A percentile compares a stretch with the other conserved stretches of the same genome.
These are phyloP conservation scores for Acrocera orbiculus DNA, from an alignment of 2,888 invertebrate species.

Conservation along the genomic window DNA sequence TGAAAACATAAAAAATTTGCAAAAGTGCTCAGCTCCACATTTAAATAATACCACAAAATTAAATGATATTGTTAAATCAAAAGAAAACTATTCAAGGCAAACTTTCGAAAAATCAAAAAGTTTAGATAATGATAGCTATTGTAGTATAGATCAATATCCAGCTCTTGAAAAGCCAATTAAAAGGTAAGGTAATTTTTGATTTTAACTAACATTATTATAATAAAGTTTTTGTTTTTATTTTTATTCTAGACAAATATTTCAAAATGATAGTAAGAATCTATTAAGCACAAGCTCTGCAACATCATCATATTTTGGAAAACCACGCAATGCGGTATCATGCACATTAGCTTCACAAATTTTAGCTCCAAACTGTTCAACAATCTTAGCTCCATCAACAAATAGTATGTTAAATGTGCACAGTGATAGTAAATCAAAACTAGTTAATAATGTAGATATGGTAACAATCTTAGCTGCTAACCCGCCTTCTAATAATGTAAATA, in stretches of 20 bases:
- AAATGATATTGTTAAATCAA: conserved; percentile 12
- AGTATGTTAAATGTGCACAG: conserved; percentile 5
- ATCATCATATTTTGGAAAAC: too few relatives aligned
- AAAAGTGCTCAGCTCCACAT: too few relatives aligned
- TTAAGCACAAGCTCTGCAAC: too few relatives aligned
- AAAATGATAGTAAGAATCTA: too few relatives aligned
- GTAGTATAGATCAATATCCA: conserved; percentile 31
- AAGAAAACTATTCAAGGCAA: conserved; percentile 2
- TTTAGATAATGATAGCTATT: conserved; percentile 26
- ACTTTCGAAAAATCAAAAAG: conserved; percentile 28
- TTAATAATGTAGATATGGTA: conserved; percentile 7
- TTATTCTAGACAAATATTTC: too few relatives aligned
- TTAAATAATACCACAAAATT: conserved; percentile 11
- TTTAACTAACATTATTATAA: too few relatives aligned
- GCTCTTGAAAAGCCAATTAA: conserved; percentile 32
- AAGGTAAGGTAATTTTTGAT: too few relatives aligned
- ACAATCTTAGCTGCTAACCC: conserved; percentile 7
- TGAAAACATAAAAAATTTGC: too few relatives aligned
- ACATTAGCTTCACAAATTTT: too few relatives aligned
- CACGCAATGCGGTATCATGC: too few relatives aligned
- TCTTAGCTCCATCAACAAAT: conserved; percentile 13
- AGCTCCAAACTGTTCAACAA: too few relatives aligned
- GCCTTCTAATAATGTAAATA: conserved; percentile 3
- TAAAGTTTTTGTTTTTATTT: too few relatives aligned
- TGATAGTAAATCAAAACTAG: conserved; percentile 3